A percentile compares a stretch with the other conserved stretches of the same genome.
These are phyloP conservation scores for Anguilla megastoma DNA, from an alignment of 2,797 vertebrate species.

Conservation along the genomic window DNA sequence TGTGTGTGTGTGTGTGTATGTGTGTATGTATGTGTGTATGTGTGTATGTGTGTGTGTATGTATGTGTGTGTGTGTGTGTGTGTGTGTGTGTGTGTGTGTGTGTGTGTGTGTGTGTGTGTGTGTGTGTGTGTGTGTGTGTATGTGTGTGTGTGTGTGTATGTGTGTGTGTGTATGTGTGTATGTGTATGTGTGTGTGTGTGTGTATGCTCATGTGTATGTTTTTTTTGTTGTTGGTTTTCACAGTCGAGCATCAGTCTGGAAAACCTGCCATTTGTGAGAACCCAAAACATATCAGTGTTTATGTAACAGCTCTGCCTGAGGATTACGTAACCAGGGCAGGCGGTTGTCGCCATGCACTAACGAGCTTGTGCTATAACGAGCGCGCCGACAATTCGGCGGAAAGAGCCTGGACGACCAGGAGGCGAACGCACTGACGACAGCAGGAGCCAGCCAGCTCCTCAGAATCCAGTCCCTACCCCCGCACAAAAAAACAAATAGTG, in stretches of 20 bases:
- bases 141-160: neutral
- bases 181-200: conserved; percentile 4
- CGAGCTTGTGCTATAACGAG: conserved; percentile 7
- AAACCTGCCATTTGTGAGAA: conserved; percentile 14
- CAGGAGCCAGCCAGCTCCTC: neutral
- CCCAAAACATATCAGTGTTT: conserved; percentile 3
- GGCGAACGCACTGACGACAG: neutral
- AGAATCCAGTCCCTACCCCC: neutral
- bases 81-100: neutral
- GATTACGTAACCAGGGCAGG: conserved; percentile 16
- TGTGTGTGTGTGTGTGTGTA: neutral
- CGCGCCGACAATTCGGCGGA: neutral
- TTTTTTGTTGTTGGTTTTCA: neutral
- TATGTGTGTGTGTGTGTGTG: neutral
- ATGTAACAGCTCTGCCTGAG: conserved; percentile 18
- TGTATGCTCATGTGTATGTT: neutral
- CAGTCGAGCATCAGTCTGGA: neutral
- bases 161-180: neutral
- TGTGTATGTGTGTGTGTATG: neutral
- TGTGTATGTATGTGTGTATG: neutral
- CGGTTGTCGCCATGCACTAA: neutral
- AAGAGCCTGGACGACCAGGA: neutral
- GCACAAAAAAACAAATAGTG: neutral
- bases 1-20: conserved; percentile 4
- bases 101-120: neutral